Evolutionary conservation across 2,113 vertebrate genomes (phyloP).

Genomic region (Progne subis): DNA sequence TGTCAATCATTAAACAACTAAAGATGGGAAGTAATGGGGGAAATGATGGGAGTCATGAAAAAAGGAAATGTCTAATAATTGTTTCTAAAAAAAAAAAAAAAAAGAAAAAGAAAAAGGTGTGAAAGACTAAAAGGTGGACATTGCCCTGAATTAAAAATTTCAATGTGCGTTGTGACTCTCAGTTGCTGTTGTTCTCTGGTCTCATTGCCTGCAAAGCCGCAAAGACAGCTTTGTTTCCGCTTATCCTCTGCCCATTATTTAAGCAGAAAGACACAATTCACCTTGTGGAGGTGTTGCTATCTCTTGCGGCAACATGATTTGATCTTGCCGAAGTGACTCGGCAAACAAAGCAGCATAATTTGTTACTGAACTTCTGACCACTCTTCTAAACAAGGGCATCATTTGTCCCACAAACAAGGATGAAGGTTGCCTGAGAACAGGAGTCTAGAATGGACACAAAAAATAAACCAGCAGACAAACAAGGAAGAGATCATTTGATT

Average conservation of each 20-base stretch:
- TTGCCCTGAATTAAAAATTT: neutral
- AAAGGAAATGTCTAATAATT: neutral
- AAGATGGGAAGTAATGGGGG: neutral
- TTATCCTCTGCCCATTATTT: neutral
- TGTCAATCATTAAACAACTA: slow-evolving; percentile 9
- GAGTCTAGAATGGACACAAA: neutral
- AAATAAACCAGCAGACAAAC: neutral
- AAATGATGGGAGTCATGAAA: neutral
- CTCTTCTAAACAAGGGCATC: neutral
- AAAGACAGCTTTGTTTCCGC: neutral
- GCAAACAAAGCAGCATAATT: neutral
- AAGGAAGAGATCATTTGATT: neutral
- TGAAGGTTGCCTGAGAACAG: neutral
- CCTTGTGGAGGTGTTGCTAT: neutral
- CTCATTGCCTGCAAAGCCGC: neutral
- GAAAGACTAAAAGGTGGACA: neutral
- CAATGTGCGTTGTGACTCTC: neutral
- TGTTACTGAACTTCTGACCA: neutral
- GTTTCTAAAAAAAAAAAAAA: neutral
- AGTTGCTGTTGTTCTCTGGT: neutral
- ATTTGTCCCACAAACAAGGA: neutral
- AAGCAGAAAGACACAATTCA: neutral
- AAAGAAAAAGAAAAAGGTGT: too few relatives aligned
- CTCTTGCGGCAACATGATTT: neutral
- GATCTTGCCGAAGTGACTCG: neutral